Conservation (phyloP, 92 coral and sea anemone genomes). For the Nematostella vectensis region DNA sequence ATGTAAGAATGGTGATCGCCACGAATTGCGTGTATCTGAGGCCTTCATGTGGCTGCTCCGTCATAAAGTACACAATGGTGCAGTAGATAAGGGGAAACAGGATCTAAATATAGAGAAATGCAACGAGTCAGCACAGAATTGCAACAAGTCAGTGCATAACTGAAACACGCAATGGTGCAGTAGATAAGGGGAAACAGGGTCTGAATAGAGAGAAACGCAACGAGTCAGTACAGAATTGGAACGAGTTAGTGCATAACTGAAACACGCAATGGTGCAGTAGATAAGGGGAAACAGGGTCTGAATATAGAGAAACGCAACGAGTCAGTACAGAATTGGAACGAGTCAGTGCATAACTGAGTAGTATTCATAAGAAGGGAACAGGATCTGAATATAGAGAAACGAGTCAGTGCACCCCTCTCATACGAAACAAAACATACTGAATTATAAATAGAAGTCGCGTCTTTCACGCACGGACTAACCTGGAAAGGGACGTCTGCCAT, state of each 20-base stretch:
- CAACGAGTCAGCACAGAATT: too few relatives aligned
- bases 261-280: constrained; percentile 96
- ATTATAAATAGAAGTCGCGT: too few relatives aligned
- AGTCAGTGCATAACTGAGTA: too few relatives aligned
- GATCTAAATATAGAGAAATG: constrained; percentile 36
- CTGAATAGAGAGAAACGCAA: constrained; percentile 30
- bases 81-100: constrained; percentile 92
- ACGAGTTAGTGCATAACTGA: too few relatives aligned
- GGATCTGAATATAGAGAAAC: constrained; percentile 46
- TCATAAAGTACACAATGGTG: constrained; percentile 97
- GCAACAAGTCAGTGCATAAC: too few relatives aligned
- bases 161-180: constrained; percentile 95
- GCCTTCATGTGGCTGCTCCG: constrained; percentile 94
- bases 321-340: too few relatives aligned
- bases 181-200: constrained; percentile 86
- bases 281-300: constrained; percentile 87
- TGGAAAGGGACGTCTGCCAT: constrained; percentile 99
- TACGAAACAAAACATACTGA: too few relatives aligned
- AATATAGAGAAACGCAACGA: not conserved
- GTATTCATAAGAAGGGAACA: constrained; percentile 87
- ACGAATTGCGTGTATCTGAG: constrained; percentile 92
- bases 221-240: too few relatives aligned
- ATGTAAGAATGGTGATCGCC: constrained; percentile 80
- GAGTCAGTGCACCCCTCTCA: too few relatives aligned
- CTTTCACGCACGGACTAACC: too few relatives aligned